These are phyloP conservation scores for Iguana delicatissima DNA, from an alignment of 2,797 vertebrate genomes.

Conservation along the genomic window DNA sequence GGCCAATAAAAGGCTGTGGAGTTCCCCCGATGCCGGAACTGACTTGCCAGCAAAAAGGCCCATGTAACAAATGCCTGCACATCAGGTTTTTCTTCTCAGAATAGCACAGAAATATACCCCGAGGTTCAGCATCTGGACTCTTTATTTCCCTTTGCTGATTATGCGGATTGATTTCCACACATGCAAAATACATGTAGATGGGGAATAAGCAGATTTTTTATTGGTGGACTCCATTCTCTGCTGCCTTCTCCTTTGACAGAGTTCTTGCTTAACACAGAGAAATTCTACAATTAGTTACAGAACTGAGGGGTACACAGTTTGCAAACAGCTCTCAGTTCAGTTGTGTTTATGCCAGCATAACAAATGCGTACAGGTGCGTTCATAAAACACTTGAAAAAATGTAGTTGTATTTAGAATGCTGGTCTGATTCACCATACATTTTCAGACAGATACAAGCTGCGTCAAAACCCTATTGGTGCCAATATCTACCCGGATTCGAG, in stretches of 20 bases:
- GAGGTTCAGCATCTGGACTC: constrained; percentile 35
- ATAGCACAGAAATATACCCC: constrained; percentile 39
- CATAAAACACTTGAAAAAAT: not conserved
- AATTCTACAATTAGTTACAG: not conserved
- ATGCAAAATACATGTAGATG: constrained; percentile 6
- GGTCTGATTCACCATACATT: not conserved
- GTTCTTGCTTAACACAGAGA: not conserved
- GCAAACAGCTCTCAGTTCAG: not conserved
- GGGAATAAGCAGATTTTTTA: not conserved
- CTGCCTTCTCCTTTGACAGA: no score
- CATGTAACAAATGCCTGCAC: constrained; percentile 61
- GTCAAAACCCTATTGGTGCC: not conserved
- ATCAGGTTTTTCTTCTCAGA: constrained; percentile 41
- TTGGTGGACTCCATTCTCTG: no score
- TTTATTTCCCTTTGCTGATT: constrained; percentile 1
- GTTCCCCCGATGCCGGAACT: constrained; percentile 43
- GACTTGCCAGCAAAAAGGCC: constrained; percentile 54
- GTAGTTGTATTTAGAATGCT: not conserved
- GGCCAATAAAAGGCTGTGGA: constrained; percentile 70
- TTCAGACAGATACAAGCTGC: not conserved
- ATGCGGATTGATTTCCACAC: constrained; percentile 3
- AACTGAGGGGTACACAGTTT: not conserved
- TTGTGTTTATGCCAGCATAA: not conserved
- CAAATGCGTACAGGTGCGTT: not conserved
- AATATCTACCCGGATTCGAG: not conserved